Conservation (phyloP, 2,113 vertebrate species). For the Mormoops blainvillei region DNA sequence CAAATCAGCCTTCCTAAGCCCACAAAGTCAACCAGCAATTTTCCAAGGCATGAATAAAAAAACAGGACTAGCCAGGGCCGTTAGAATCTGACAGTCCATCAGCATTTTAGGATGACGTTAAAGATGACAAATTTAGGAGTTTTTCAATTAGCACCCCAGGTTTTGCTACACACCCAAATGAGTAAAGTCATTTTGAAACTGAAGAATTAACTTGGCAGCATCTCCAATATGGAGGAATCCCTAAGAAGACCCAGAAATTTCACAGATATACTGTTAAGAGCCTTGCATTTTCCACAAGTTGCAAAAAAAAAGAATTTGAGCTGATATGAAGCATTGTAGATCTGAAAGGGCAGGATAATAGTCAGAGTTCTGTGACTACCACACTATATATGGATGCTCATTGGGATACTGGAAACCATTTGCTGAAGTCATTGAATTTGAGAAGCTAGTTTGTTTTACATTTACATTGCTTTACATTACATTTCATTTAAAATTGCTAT, state of each 20-base stretch:
- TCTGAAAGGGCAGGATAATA: background rate
- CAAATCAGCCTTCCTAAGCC: constrained; percentile 14
- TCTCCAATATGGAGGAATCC: background rate
- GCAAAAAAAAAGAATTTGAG: background rate
- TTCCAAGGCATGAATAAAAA: constrained; percentile 44
- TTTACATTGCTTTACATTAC: too few species aligned
- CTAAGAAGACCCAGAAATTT: background rate
- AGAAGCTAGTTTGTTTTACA: background rate
- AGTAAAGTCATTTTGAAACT: constrained; percentile 37
- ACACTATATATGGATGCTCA: background rate
- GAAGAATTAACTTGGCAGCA: constrained; percentile 42
- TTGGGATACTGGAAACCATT: background rate
- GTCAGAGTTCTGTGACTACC: background rate
- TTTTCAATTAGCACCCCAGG: constrained; percentile 11
- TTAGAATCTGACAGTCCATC: background rate
- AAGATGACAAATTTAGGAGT: constrained; percentile 22
- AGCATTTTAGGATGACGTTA: constrained; percentile 17
- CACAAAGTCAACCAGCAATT: constrained; percentile 15
- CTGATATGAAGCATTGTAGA: background rate
- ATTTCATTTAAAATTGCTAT: background rate
- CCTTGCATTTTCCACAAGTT: background rate
- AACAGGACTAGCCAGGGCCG: background rate
- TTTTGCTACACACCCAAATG: background rate
- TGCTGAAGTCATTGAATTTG: background rate
- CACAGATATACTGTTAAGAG: background rate